Evolutionary conservation across 2,113 vertebrate species (phyloP).

Genomic region (Stigmatopora nigra): DNA sequence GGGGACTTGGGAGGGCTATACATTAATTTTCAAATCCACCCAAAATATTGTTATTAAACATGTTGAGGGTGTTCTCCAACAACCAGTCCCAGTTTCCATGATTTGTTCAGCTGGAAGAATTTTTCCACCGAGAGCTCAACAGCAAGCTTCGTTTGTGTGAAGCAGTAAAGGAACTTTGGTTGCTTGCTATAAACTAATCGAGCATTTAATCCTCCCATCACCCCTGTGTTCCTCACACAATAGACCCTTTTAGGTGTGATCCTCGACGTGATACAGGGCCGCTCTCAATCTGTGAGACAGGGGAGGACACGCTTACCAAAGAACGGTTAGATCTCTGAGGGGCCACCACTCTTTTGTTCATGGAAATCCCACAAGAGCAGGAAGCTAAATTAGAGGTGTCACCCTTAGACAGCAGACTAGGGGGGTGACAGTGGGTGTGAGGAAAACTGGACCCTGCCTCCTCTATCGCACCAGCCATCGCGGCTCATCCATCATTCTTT

Average conservation of each 20-base stretch:
- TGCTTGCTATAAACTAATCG: constrained; percentile 44
- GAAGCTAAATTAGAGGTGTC: constrained; percentile 62
- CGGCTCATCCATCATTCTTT: constrained; percentile 82
- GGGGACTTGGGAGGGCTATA: too few species aligned
- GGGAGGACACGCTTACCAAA: constrained; percentile 31
- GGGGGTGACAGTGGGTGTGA: constrained; percentile 29
- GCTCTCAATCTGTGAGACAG: constrained; percentile 14
- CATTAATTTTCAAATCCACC: too few species aligned
- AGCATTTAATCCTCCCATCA: constrained; percentile 45
- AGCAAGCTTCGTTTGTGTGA: background rate
- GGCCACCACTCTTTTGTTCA: constrained; percentile 67
- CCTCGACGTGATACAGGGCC: constrained; percentile 25
- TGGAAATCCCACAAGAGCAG: constrained; percentile 29
- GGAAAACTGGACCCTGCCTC: constrained; percentile 24
- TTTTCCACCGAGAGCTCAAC: background rate
- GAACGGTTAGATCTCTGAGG: constrained; percentile 8
- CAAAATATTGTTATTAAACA: background rate
- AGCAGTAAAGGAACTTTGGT: constrained; percentile 11
- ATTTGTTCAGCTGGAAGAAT: background rate
- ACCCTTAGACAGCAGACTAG: constrained; percentile 28
- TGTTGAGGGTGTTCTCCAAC: background rate
- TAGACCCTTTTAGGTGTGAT: constrained; percentile 31
- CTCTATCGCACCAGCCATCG: constrained; percentile 56
- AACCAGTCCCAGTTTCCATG: background rate
- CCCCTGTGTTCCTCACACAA: constrained; percentile 46